These are phyloP conservation scores for Leptinotarsa undecemlineata DNA, from an alignment of 1,140 invertebrate genomes.

Conservation along the genomic window DNA sequence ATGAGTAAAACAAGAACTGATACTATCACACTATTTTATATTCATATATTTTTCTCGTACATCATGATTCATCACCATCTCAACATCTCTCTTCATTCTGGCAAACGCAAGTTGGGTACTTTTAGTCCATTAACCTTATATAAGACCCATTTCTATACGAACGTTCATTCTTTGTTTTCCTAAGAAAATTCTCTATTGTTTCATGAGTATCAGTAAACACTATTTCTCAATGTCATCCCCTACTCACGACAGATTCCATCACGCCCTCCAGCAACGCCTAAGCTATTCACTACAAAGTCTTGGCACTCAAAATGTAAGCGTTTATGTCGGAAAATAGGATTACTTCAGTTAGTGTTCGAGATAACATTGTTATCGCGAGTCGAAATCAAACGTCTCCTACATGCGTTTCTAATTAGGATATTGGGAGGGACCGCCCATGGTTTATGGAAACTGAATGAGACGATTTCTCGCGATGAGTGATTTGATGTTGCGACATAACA, in stretches of 20 bases:
- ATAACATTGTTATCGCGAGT: constrained; percentile 23
- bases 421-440: neutral
- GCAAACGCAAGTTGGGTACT: too few species aligned
- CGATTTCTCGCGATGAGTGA: too few species aligned
- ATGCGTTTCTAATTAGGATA: constrained; percentile 3
- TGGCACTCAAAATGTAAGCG: constrained; percentile 24
- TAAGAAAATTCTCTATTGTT: neutral
- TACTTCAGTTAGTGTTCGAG: constrained; percentile 25
- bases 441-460: neutral
- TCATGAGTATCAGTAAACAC: constrained; percentile 5
- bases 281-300: constrained; percentile 14
- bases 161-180: neutral
- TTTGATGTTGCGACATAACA: too few species aligned
- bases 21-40: too few species aligned
- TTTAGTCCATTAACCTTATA: too few species aligned
- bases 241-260: neutral
- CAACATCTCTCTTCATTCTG: too few species aligned
- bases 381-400: constrained; percentile 7
- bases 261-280: constrained; percentile 13
- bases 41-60: too few species aligned
- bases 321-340: constrained; percentile 26
- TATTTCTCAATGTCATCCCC: constrained; percentile 1
- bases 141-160: neutral
- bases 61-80: too few species aligned
- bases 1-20: too few species aligned